phyloP scores from a whole-genome alignment of 2,113 vertebrate genomes.

The Melanotaenia duboulayi region DNA sequence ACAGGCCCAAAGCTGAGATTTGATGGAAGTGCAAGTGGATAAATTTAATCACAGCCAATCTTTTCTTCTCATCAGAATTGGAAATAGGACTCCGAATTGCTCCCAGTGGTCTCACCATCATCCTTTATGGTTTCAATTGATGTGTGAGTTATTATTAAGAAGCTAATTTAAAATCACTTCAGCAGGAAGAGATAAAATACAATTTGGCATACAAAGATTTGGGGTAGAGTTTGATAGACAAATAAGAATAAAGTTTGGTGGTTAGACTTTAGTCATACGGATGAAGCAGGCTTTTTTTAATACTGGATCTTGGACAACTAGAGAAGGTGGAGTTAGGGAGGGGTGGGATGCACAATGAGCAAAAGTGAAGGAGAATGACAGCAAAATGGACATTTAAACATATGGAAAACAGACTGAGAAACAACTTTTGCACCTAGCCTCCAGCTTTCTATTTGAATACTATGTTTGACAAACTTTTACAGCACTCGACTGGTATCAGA shows the following conservation, averaged over 20 bases:
- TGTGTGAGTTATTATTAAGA: neutral
- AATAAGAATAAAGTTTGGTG: no score
- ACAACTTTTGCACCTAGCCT: neutral
- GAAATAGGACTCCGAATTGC: neutral
- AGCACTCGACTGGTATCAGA: neutral
- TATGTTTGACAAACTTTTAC: neutral
- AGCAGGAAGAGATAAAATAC: no score
- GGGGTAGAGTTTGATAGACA: no score
- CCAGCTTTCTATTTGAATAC: accelerated
- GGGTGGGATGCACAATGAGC: no score
- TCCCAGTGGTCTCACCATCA: conserved; percentile 3
- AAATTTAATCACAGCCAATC: conserved; percentile 5
- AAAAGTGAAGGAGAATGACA: no score
- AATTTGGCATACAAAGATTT: no score
- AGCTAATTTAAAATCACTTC: neutral
- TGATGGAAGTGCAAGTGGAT: neutral
- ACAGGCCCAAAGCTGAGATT: conserved; percentile 4
- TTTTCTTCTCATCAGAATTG: neutral
- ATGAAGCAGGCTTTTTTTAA: no score
- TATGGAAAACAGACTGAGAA: no score
- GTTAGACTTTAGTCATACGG: no score
- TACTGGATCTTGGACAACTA: no score
- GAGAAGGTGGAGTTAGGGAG: no score
- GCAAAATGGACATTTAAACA: no score
- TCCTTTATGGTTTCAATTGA: neutral